Evolutionary conservation across 2,797 vertebrate genomes (phyloP), one percentile per base, ranked within the genome.

Genomic region (Nasua narica): DNA sequence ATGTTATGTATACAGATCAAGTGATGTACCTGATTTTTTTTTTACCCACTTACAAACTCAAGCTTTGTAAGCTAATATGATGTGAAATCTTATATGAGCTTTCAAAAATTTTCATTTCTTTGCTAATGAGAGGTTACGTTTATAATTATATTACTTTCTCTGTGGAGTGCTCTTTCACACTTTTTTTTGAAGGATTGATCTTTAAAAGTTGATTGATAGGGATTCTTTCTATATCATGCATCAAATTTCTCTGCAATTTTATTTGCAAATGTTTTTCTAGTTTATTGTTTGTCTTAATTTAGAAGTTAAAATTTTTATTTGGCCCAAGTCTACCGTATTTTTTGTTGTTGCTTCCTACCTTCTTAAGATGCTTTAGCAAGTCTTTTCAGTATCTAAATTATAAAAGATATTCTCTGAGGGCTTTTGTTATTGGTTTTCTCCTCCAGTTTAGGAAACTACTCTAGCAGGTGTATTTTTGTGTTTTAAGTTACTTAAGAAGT

Each of bases 401-500:
- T 58, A 94, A 94, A 86, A 78, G 72, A 37, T 85, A 74, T 86
- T 78, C n/a, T 60, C 58, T 23, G 21, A 86, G 16, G 3, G 27
- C 13, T 77, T 21, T 9, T 72, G 37, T 35, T 32, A 13, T 27
- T 48, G 4, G 12, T 58, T 62, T 82, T 35, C 50, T 16, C 15
- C 21, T 32, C 6, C 54, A 7, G 21, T 65, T 92, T 77, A 54
- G 76, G 46, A n/a, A 81, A 91, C 78, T 94, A 87, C 91, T 93
- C 78, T 95, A 43, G 10, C 52, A 56, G 5, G 15, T 84, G 6
- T 72, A 85, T 85, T 94, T 96, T 83, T 96, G 54, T 15, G 1
- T 70, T 94, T 96, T 67, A 88, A 91, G 50, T 90, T 76, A 82
- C 60, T 88, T 96, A 95, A 78, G 79, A 90, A 84, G 60, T 93